Evolutionary conservation across 2,113 vertebrate genomes (phyloP).

Genomic region (Castor canadensis): DNA sequence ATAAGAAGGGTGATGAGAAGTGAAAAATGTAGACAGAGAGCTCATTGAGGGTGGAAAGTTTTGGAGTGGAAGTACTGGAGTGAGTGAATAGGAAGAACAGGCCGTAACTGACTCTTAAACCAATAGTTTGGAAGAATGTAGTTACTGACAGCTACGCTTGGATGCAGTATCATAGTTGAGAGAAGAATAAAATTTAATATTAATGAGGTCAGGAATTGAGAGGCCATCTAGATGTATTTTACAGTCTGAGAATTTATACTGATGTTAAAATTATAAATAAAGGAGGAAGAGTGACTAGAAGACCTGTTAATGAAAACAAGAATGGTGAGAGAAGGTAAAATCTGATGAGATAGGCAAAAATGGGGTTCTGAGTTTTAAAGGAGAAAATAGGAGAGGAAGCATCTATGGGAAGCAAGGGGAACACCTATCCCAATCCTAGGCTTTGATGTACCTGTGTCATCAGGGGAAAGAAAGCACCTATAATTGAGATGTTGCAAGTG

Average conservation of each 20-base stretch:
- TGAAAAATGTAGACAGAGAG: neutral
- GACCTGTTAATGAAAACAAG: neutral
- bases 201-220: neutral
- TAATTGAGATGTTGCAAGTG: neutral
- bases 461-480: neutral
- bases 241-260: neutral
- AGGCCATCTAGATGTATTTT: neutral
- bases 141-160: neutral
- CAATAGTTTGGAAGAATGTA: neutral
- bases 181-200: neutral
- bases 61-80: neutral
- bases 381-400: neutral
- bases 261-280: neutral
- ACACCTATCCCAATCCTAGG: neutral
- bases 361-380: neutral
- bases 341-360: neutral
- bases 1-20: neutral
- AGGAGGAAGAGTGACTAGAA: neutral
- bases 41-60: accelerated
- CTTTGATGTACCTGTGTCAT: accelerated
- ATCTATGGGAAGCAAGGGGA: neutral
- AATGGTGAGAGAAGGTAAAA: neutral
- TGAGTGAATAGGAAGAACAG: neutral
- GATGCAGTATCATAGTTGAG: neutral
- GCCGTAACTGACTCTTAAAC: neutral